Evolutionary conservation across 1,140 invertebrate genomes (phyloP).

Genomic region (Callitettix versicolor): DNA sequence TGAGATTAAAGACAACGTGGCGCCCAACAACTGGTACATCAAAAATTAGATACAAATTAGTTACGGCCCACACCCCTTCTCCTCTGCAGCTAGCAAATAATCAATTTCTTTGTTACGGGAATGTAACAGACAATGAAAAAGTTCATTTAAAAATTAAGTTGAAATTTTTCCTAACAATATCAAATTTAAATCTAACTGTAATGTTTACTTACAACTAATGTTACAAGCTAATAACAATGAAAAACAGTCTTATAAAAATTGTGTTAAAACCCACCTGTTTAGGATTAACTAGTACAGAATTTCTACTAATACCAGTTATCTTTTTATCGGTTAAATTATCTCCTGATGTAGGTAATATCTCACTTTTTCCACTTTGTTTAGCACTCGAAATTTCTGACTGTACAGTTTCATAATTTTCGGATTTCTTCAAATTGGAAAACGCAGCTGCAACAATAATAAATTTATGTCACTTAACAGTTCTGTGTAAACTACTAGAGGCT

Average conservation of each 20-base stretch:
- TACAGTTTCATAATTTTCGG: conserved; percentile 8
- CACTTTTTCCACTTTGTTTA: neutral
- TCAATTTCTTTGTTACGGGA: too few species aligned
- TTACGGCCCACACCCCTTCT: too few species aligned
- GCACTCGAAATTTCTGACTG: neutral
- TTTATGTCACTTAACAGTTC: too few species aligned
- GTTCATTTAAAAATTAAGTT: neutral
- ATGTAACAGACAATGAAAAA: neutral
- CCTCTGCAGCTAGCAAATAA: too few species aligned
- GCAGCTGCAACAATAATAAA: conserved; percentile 11
- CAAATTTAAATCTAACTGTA: neutral
- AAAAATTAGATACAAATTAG: too few species aligned
- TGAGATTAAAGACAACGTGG: too few species aligned
- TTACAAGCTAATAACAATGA: too few species aligned
- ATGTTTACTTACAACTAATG: neutral
- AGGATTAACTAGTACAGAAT: conserved; percentile 16
- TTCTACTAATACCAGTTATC: neutral
- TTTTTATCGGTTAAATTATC: neutral
- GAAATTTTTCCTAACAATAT: neutral
- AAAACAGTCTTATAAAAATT: too few species aligned
- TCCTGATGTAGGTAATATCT: neutral
- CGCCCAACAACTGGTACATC: too few species aligned
- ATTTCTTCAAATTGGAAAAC: conserved; percentile 16
- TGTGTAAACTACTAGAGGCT: too few species aligned
- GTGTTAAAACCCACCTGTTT: too few species aligned